phyloP scores from a whole-genome alignment of 2,113 vertebrate genomes.

The Eleginops maclovinus region DNA sequence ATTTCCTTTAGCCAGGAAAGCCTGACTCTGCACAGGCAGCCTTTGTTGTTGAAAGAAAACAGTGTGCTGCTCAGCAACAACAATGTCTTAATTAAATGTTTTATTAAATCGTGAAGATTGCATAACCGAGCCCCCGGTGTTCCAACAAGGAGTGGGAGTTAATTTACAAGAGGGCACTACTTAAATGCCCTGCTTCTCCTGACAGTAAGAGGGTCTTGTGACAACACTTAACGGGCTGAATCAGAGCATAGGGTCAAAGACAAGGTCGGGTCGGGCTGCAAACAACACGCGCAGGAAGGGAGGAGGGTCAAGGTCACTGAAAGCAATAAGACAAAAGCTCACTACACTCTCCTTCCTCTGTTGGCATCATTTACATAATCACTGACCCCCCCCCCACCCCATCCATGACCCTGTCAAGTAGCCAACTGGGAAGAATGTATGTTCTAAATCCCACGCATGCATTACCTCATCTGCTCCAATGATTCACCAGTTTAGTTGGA shows the following conservation, averaged over 20 bases:
- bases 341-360: background rate
- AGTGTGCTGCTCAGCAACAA: constrained; percentile 26
- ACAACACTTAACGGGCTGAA: constrained; percentile 26
- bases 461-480: constrained; percentile 33
- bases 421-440: constrained; percentile 33
- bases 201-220: constrained; percentile 25
- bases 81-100: constrained; percentile 62
- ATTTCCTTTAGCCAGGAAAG: background rate
- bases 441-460: constrained; percentile 37
- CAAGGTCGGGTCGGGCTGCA: background rate
- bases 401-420: background rate
- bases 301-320: constrained; percentile 29
- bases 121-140: constrained; percentile 50
- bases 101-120: constrained; percentile 59
- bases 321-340: constrained; percentile 33
- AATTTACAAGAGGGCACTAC: constrained; percentile 32
- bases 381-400: constrained; percentile 3
- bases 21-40: constrained; percentile 9
- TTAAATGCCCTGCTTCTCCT: constrained; percentile 13
- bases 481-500: constrained; percentile 13
- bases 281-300: background rate
- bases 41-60: constrained; percentile 1
- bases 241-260: background rate
- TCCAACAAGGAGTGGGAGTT: constrained; percentile 56
- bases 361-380: constrained; percentile 53